Conservation (phyloP, 2,113 vertebrate species). For the Burhinus bistriatus region DNA sequence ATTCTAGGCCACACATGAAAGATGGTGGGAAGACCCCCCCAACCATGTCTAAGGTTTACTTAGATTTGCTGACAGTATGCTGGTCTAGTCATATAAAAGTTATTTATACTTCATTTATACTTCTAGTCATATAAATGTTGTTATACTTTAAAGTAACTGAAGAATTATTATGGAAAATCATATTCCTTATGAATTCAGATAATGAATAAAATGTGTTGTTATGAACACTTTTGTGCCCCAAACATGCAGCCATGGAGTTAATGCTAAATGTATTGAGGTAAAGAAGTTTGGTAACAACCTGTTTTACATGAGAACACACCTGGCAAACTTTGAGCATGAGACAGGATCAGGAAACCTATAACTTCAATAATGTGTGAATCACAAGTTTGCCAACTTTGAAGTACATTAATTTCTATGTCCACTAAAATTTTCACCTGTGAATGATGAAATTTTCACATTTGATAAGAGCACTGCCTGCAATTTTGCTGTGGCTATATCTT, state of each 20-base stretch:
- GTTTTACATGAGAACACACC: neutral
- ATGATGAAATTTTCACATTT: neutral
- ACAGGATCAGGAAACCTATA: neutral
- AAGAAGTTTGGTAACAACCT: neutral
- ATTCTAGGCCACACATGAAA: too few relatives aligned
- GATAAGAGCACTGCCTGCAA: neutral
- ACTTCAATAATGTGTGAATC: neutral
- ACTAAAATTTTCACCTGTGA: neutral
- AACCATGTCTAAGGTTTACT: neutral
- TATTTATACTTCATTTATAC: neutral
- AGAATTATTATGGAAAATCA: neutral
- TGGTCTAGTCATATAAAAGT: neutral
- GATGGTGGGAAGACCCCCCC: neutral
- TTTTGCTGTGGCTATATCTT: neutral
- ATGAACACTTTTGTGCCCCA: neutral
- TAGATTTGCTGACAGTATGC: neutral
- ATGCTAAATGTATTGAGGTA: neutral
- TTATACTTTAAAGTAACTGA: neutral
- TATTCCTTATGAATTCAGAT: neutral
- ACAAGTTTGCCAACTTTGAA: neutral
- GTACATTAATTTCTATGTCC: neutral
- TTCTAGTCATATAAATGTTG: neutral
- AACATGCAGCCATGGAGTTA: neutral
- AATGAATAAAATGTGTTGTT: neutral
- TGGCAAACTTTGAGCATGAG: too few relatives aligned